Base-by-base conservation (phyloP, 2,888 invertebrate genomes). In the Heliconius cydno region DNA sequence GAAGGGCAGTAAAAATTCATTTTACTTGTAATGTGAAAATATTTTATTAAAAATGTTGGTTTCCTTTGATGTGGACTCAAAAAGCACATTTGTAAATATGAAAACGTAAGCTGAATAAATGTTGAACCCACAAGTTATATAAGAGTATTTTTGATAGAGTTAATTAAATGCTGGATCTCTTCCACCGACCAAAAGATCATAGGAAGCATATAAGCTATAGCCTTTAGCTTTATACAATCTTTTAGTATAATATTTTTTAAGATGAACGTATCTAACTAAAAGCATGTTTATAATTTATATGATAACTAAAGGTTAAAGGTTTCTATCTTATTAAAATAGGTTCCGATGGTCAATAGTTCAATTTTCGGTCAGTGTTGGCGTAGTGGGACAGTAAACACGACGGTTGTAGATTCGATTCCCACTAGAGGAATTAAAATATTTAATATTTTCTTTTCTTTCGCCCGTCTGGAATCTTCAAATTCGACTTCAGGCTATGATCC, bases 1-100 rank as follows among this genome's bases (percentile, higher is more conserved):
- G 57, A 72, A 78, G 52, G 25, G 34, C 30, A 25, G 38, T 38
- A 78, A 78, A 30, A 78, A 74, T 38, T 78, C 28, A 57, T 74
- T 74, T 74, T 38, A 6, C 30, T 74, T 57, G 22, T 57, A 67
- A 41, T 78, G 34, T 38, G 46, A 81, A 79, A 75, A 52, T 79
- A 71, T 79, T 76, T 79, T 70, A 79, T 72, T 75, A 77, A 79
- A 81, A 74, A 66, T 41, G 66, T 71, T 25, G 77, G 74, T 76
- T 79, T 73, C 30, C 80, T 79, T 80, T 81, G 79, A 75, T 30
- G 41, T 67, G 4, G 57, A 66, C 13, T 67, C 52, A 34, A 41
- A 72, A 46, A 57, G 34, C 30, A 28, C n/a, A 41, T 73, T 76
- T 71, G 41, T n/a, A 46, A 41, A 41, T 25, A 25, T n/a, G 6